Conservation (phyloP, 2,797 vertebrate genomes). For the Megaceryle alcyon region DNA sequence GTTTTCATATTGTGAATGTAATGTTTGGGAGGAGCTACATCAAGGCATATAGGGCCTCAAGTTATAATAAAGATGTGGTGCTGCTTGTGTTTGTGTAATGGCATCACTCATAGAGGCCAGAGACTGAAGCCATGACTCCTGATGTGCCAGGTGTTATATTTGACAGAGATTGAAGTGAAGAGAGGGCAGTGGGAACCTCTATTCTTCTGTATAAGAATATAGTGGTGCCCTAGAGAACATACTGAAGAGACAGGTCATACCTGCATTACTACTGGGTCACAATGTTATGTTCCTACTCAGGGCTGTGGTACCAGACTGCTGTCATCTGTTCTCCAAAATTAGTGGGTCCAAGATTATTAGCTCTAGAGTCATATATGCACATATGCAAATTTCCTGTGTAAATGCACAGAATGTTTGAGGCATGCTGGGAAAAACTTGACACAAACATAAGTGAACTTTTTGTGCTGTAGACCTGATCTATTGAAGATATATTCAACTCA, state of each 20-base stretch:
- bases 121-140: not conserved
- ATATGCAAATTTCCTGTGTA: not conserved
- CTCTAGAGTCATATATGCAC: not conserved
- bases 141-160: not conserved
- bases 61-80: not conserved
- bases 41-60: not conserved
- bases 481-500: not conserved
- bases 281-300: not conserved
- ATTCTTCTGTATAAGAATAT: not conserved
- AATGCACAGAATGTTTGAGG: not conserved
- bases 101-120: not conserved
- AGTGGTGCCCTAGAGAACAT: not conserved
- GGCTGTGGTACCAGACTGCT: not conserved
- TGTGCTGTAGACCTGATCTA: not conserved
- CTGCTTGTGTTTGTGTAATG: not conserved
- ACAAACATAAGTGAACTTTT: not conserved
- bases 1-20: not conserved
- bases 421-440: not conserved
- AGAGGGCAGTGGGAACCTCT: not conserved
- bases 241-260: not conserved
- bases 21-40: not conserved
- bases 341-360: not conserved
- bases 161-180: not conserved
- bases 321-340: not conserved
- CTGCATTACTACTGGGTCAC: not conserved